Conservation (phyloP, 2,797 vertebrate genomes). For the Coregonus sp. region DNA sequence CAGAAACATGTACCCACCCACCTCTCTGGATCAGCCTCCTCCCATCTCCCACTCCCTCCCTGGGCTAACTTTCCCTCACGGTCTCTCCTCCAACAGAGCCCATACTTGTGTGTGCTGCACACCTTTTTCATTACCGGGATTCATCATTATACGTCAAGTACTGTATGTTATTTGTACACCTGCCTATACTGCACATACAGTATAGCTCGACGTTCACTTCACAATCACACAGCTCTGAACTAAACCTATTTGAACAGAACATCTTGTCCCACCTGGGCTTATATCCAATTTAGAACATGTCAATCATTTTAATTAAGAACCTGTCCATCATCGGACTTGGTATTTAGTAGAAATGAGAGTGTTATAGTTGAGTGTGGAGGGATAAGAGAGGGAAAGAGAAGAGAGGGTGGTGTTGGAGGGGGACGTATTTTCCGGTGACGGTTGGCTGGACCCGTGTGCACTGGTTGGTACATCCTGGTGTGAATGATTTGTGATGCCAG, state of each 20-base stretch:
- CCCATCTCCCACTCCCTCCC: conserved; percentile 26
- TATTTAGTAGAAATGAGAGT: conserved; percentile 2
- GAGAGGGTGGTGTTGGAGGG: neutral
- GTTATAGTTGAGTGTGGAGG: neutral
- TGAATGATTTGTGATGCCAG: conserved; percentile 51
- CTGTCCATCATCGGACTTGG: conserved; percentile 5
- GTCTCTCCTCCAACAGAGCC: conserved; percentile 5
- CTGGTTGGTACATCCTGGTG: conserved; percentile 24
- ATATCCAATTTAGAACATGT: neutral
- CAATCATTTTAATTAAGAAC: conserved; percentile 10
- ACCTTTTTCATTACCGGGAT: neutral
- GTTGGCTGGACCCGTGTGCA: conserved; percentile 10
- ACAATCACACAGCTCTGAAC: neutral
- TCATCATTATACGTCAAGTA: neutral
- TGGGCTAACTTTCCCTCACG: conserved; percentile 16
- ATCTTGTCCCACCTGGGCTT: neutral
- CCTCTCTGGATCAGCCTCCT: conserved; percentile 29
- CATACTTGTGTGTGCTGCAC: neutral
- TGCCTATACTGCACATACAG: neutral
- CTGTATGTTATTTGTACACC: neutral
- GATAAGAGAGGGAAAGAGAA: neutral
- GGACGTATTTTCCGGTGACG: neutral
- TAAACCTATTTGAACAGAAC: neutral
- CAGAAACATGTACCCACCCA: conserved; percentile 61
- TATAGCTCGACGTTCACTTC: neutral